Evolutionary conservation across 2,888 invertebrate species (phyloP).

Genomic region (Heliothis peltigera): DNA sequence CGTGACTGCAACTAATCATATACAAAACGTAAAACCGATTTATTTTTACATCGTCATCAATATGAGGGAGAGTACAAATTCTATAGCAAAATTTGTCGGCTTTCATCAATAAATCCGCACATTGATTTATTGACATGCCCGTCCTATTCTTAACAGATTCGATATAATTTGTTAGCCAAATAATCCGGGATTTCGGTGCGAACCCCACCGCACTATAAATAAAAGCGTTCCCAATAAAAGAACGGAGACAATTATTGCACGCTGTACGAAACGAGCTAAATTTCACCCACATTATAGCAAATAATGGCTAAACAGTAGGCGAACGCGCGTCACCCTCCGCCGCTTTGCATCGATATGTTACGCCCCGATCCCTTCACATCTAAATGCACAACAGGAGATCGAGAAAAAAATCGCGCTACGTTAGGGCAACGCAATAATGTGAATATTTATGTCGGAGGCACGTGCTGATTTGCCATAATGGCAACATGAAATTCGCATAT

Average conservation of each 20-base stretch:
- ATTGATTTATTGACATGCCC: conserved; percentile 87
- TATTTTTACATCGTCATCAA: conserved; percentile 65
- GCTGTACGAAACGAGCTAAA: conserved; percentile 85
- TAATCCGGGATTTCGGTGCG: conserved; percentile 87
- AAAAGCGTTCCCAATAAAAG: conserved; percentile 80
- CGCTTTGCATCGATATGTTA: conserved; percentile 83
- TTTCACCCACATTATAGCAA: conserved; percentile 89
- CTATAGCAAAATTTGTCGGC: conserved; percentile 76
- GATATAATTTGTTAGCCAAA: conserved; percentile 89
- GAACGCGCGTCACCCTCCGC: conserved; percentile 79
- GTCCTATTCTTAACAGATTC: conserved; percentile 87
- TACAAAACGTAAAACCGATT: conserved; percentile 25
- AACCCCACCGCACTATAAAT: conserved; percentile 73
- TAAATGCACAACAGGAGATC: conserved; percentile 87
- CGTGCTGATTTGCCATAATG: conserved; percentile 86
- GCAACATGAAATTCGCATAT: conserved; percentile 86
- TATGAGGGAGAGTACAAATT: conserved; percentile 69
- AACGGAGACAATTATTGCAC: conserved; percentile 84
- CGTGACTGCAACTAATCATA: conserved; percentile 33
- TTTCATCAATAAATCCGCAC: conserved; percentile 84
- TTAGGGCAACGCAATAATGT: conserved; percentile 85
- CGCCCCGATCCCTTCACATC: conserved; percentile 85
- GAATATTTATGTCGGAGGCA: conserved; percentile 87
- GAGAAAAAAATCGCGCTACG: conserved; percentile 79
- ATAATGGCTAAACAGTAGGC: conserved; percentile 88